Evolutionary conservation across 2,113 vertebrate genomes (phyloP), one percentile per base, ranked within the genome.

Genomic region (Mirza zaza): DNA sequence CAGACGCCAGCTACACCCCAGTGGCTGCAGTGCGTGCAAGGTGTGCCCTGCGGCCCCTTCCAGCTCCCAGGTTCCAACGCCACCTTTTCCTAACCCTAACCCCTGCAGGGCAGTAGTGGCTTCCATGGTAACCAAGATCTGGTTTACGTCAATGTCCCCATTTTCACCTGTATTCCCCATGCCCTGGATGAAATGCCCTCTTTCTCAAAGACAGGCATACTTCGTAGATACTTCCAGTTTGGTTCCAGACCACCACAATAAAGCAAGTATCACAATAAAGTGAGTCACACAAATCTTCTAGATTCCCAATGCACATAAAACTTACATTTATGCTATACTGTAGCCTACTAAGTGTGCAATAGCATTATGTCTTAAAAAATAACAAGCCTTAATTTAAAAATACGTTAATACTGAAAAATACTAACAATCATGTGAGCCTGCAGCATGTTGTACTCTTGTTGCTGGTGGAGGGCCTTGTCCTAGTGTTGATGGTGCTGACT

Each of bases 91-190:
- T 15, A 21, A 5, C 12, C 8, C 4, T 17, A 32, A 55, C 73
- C 11, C 25, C 5, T 0, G 8, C 0, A 1, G 20, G 45, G 14
- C 23, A 13, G 10, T 0, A 55, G 59, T 8, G 8, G 48, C 80
- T 36, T 36, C 8, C 21, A 4, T 21, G 2, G 70, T n/a, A 70
- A 94, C 71, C 52, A 65, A 83, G 32, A 70, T 36, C 36, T 42
- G 2, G 6, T 5, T 29, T 10, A 11, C 23, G 6, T 32, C 20
- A 48, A n/a, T 5, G 32, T 10, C 36, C 29, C 50, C 21, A 8
- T 23, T 14, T 45, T 42, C 12, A 67, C 57, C 57, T 75, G 34
- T 14, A 34, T 36, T 65, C 48, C 8, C 42, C 23, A 1, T 14
- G 13, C 14, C 7, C 84, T 61, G 32, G 0, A 71, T 14, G 27